These are phyloP conservation scores for Eurytemora carolleeae DNA, from an alignment of 1,140 invertebrate genomes.

Conservation along the genomic window DNA sequence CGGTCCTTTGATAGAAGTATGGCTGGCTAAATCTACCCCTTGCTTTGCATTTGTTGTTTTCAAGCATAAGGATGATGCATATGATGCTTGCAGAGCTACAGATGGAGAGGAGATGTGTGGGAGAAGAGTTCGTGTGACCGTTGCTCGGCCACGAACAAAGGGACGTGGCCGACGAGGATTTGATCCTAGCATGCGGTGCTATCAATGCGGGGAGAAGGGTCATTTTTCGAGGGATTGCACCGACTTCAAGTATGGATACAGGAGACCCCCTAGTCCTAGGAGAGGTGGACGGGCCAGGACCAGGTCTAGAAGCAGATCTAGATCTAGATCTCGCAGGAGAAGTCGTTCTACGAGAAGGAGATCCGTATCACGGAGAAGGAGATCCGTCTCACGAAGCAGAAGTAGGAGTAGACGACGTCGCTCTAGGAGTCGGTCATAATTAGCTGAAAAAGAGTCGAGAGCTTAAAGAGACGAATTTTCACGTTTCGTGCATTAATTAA, in stretches of 20 bases:
- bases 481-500: too few species aligned
- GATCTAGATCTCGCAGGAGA: not conserved
- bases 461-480: too few species aligned
- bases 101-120: slow-evolving; percentile 39
- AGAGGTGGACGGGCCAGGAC: slow-evolving; percentile 24
- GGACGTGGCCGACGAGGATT: slow-evolving; percentile 29
- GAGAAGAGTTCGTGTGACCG: slow-evolving; percentile 26
- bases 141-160: slow-evolving; percentile 27
- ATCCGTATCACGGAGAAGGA: not conserved
- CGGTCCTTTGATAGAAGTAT: slow-evolving; percentile 42
- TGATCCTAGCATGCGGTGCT: slow-evolving; percentile 38
- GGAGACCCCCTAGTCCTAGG: slow-evolving; percentile 25
- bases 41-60: slow-evolving; percentile 53
- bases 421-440: too few species aligned
- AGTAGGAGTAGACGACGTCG: not conserved
- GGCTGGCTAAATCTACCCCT: slow-evolving; percentile 44
- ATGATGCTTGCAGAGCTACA: slow-evolving; percentile 38
- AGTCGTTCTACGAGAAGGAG: not conserved
- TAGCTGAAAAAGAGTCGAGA: too few species aligned
- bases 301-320: not conserved
- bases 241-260: slow-evolving; percentile 25
- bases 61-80: slow-evolving; percentile 44
- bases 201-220: slow-evolving; percentile 39
- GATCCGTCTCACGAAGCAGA: not conserved
- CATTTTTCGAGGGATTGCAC: slow-evolving; percentile 43